Conservation (phyloP, 2,113 vertebrate genomes). For the Cyanoramphus novaezelandiae region DNA sequence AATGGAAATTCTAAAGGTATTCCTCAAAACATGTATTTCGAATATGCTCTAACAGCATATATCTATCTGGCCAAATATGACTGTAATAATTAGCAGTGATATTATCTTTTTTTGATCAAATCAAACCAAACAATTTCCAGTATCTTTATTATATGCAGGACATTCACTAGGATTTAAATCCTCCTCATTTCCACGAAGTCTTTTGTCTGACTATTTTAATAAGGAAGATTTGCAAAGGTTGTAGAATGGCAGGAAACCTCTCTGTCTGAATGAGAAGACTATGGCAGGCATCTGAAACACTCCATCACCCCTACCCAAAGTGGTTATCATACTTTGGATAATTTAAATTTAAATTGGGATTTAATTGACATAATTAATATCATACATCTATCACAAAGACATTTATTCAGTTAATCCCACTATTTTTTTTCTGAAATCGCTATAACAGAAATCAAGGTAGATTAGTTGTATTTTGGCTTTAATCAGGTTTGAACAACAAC, state of each 20-base stretch:
- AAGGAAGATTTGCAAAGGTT: not conserved
- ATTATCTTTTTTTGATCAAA: not conserved
- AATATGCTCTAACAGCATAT: not conserved
- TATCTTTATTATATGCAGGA: not conserved
- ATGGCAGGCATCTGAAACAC: not conserved
- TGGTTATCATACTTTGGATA: not conserved
- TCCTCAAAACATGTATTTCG: not conserved
- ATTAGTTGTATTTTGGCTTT: not conserved
- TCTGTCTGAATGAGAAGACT: not conserved
- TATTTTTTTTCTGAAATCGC: not conserved
- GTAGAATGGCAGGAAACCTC: not conserved
- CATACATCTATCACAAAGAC: not conserved
- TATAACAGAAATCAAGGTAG: not conserved
- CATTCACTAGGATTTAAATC: not conserved
- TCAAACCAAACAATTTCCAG: not conserved
- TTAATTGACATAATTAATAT: not conserved
- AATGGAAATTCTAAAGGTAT: not conserved
- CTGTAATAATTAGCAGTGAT: not conserved
- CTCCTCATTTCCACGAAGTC: not conserved
- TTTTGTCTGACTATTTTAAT: not conserved
- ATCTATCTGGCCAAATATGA: fast-evolving
- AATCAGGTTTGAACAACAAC: not conserved
- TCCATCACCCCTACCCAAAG: not conserved
- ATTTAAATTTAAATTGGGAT: not conserved
- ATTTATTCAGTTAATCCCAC: not conserved